Base-by-base conservation (phyloP, 2,113 vertebrate genomes). In the Eulacestoma nigropectus region DNA sequence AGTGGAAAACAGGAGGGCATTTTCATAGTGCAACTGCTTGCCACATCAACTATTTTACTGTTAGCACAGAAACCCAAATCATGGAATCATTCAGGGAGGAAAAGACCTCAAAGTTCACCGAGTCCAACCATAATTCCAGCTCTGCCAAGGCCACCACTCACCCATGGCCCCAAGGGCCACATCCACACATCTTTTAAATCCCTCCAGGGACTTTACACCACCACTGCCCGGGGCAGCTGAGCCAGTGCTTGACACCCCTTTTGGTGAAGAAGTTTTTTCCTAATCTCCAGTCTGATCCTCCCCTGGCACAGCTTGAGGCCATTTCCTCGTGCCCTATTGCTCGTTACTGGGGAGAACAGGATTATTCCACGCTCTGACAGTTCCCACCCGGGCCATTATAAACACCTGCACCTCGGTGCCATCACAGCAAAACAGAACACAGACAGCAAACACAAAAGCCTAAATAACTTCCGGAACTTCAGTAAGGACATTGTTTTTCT, bases 281-380 rank as follows among this genome's bases (percentile, higher is more conserved):
- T 4, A 0, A 16, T 11, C 30, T 10, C 55, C 63, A 23, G 0
- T 4, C 13, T 2, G 11, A 23, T 13, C 23, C 47, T 62, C 7
- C 49, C 56, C 72, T 49, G 56, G 39, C 84, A 87, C 49, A 55
- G 2, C 21, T 2, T 4, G 20, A 56, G 41, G 41, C 41, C 41
- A 1, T 26, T 23, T 39, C 46, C 72, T 13, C 9, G 8, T 9
- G 42, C 22, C 60, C 50, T 13, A 0, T 1, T 5, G 8, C 15
- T 4, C 1, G 10, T 33, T 8, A 0, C 30, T 53, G 35, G 7
- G 16, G 16, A 41, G 47, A 30, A 25, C 74, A 55, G 49, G 11
- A 16, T 5, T 9, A 18, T n/a, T 49, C 37, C 46, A 50, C 20
- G 22, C 14, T 53, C 17, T 6, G 23, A n/a, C 6, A 57, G 7